These are phyloP conservation scores for Apis mellifera DNA, from an alignment of 1,140 invertebrate genomes.

Conservation along the genomic window Amel_HAv3.1 CM009931.2:14793001-14793500, in stretches of 20 bases:
- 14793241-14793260: too few species aligned
- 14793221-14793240: too few species aligned
- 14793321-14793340: slow-evolving; percentile 28
- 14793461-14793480: slow-evolving; percentile 7
- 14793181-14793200: too few species aligned
- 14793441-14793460: slow-evolving; percentile 38
- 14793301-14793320: slow-evolving; percentile 8
- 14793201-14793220: too few species aligned
- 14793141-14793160: too few species aligned
- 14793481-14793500: not conserved
- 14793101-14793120: too few species aligned
- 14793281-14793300: not conserved
- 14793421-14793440: slow-evolving; percentile 49
- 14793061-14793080: not conserved
- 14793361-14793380: slow-evolving; percentile 38
- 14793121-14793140: too few species aligned
- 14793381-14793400: slow-evolving; percentile 11
- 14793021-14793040: too few species aligned
- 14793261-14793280: not conserved
- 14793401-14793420: slow-evolving; percentile 27
- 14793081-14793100: too few species aligned
- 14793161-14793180: too few species aligned
- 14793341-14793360: slow-evolving; percentile 7
- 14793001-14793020: too few species aligned
- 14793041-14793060: not conserved